Evolutionary conservation across 2,888 invertebrate species (phyloP).

Genomic region (Mystacides longicornis): DNA sequence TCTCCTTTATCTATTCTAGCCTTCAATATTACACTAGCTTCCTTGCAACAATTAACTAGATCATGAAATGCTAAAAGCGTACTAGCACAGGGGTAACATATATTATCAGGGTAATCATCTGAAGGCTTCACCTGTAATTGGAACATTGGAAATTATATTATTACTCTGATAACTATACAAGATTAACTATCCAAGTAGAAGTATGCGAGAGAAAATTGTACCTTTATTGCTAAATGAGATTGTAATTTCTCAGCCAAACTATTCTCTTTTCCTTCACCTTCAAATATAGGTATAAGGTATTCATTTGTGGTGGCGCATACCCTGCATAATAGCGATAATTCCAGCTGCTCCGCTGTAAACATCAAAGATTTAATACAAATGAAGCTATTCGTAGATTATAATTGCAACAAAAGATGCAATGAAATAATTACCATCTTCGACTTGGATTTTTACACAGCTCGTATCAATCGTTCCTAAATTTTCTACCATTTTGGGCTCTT

Average conservation of each 20-base stretch:
- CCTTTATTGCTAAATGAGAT: conserved; percentile 56
- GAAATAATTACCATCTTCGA: background rate
- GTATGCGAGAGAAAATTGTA: conserved; percentile 28
- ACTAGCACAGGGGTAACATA: conserved; percentile 59
- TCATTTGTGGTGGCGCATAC: conserved; percentile 49
- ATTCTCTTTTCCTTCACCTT: conserved; percentile 53
- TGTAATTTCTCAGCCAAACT: conserved; percentile 55
- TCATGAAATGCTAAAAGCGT: conserved; percentile 59
- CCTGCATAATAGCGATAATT: conserved; percentile 39
- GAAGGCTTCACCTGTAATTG: conserved; percentile 39
- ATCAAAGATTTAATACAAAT: background rate
- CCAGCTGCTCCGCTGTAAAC: background rate
- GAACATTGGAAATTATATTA: background rate
- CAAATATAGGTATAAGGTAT: conserved; percentile 53
- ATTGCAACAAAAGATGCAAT: background rate
- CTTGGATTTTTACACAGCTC: background rate
- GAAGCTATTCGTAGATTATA: background rate
- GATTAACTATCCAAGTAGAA: background rate
- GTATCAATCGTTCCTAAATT: background rate
- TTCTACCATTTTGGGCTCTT: background rate
- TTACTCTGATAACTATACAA: background rate
- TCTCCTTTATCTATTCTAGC: background rate
- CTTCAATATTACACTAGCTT: conserved; percentile 45
- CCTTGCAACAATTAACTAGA: conserved; percentile 46
- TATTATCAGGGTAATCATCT: conserved; percentile 51